Percentiles rank a stretch among this genome's conserved stretches.
These are phyloP conservation scores for Lamellibrachia satsuma DNA, from an alignment of 2,888 invertebrate species.

Conservation along the genomic window DNA sequence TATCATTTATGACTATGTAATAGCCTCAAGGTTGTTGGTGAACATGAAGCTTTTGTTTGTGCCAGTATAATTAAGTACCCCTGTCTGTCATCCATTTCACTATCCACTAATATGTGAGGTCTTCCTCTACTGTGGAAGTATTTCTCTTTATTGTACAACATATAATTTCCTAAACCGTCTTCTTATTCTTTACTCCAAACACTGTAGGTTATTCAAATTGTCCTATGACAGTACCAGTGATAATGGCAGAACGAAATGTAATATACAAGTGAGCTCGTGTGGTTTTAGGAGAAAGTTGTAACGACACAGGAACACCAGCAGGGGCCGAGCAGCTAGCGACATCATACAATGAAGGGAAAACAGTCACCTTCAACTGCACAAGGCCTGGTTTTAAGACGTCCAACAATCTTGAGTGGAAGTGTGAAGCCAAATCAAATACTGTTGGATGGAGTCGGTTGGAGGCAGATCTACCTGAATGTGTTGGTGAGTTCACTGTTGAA, in stretches of 20 bases:
- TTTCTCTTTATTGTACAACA: too few species aligned
- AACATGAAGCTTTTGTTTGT: too few species aligned
- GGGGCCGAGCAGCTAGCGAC: not conserved
- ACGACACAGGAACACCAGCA: conserved; percentile 25
- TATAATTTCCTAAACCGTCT: too few species aligned
- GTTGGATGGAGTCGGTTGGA: not conserved
- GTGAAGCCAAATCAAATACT: not conserved
- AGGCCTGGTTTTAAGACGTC: not conserved
- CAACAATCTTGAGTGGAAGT: not conserved
- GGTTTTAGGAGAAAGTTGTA: conserved; percentile 18
- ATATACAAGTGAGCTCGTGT: not conserved
- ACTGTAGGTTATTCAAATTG: not conserved
- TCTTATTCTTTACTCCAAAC: not conserved
- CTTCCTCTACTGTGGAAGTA: too few species aligned
- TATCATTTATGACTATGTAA: too few species aligned
- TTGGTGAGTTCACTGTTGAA: not conserved
- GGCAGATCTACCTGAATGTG: not conserved
- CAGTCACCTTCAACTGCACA: conserved; percentile 23
- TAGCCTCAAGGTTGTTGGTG: too few species aligned
- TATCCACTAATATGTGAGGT: too few species aligned
- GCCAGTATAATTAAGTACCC: too few species aligned
- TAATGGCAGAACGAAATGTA: not conserved
- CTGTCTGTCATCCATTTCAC: too few species aligned
- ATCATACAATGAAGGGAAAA: conserved; percentile 25
- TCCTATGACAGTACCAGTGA: not conserved